A percentile compares a stretch with the other conserved stretches of the same genome.
phyloP scores from a whole-genome alignment of 2,888 invertebrate species.

The Mechanitis messenoides region DNA sequence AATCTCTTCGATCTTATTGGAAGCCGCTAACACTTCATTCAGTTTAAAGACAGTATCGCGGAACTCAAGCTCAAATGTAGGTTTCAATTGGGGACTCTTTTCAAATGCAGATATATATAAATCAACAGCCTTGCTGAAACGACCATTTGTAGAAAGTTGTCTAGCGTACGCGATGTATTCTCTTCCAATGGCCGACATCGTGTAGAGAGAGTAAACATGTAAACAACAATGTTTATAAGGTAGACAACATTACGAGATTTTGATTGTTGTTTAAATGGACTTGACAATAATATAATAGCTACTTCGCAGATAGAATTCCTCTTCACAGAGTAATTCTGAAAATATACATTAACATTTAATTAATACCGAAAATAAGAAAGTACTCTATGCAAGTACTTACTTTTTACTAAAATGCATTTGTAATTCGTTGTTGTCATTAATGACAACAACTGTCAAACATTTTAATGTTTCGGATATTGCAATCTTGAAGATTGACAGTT shows the following conservation, averaged over 20 bases:
- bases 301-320: too few species aligned
- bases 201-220: neutral
- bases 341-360: too few species aligned
- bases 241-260: neutral
- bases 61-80: conserved; percentile 47
- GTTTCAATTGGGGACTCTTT: conserved; percentile 39
- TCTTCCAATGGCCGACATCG: conserved; percentile 23
- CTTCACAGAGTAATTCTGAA: too few species aligned
- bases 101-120: conserved; percentile 50
- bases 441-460: too few species aligned
- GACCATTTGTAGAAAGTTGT: conserved; percentile 38
- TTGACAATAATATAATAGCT: too few species aligned
- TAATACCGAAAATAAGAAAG: too few species aligned
- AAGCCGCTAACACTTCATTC: conserved; percentile 40
- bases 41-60: conserved; percentile 40
- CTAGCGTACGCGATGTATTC: conserved; percentile 46
- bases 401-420: too few species aligned
- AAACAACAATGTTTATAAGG: neutral
- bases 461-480: too few species aligned
- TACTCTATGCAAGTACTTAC: too few species aligned
- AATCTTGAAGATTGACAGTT: too few species aligned
- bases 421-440: too few species aligned
- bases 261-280: neutral
- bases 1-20: conserved; percentile 48
- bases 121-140: conserved; percentile 51